phyloP scores from a whole-genome alignment of 2,797 vertebrate genomes.

The Pelochelys cantorii region DNA sequence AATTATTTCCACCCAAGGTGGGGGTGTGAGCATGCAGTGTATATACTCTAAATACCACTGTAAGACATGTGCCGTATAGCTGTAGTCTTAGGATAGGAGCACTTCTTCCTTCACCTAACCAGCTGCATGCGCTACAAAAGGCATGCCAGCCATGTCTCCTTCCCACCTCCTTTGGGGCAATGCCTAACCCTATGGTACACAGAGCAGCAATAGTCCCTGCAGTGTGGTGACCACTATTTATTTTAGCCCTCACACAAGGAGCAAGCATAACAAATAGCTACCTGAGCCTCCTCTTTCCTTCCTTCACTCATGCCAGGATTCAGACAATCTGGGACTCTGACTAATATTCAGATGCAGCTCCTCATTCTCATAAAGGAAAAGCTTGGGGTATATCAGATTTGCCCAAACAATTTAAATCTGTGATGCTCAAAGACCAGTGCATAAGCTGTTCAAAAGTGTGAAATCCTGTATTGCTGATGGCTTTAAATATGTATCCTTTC shows the following conservation, averaged over 20 bases:
- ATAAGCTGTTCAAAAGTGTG: background rate
- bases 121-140: background rate
- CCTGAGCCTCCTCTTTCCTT: background rate
- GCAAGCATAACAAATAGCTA: background rate
- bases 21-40: too few species aligned
- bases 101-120: background rate
- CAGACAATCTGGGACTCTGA: background rate
- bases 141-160: background rate
- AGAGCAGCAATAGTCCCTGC: background rate
- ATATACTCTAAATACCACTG: too few species aligned
- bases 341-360: rapidly evolving
- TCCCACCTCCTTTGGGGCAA: background rate
- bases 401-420: background rate
- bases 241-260: too few species aligned
- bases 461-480: background rate
- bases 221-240: background rate
- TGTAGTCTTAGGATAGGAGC: background rate
- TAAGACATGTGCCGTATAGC: too few species aligned
- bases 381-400: background rate
- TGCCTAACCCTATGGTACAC: rapidly evolving
- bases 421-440: background rate
- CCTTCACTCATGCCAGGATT: background rate
- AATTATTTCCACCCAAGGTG: too few species aligned
- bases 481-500: background rate
- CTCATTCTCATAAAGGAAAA: background rate